These are phyloP conservation scores for Miltochrista miniata DNA, from an alignment of 2,888 invertebrate species.

Conservation along the genomic window DNA sequence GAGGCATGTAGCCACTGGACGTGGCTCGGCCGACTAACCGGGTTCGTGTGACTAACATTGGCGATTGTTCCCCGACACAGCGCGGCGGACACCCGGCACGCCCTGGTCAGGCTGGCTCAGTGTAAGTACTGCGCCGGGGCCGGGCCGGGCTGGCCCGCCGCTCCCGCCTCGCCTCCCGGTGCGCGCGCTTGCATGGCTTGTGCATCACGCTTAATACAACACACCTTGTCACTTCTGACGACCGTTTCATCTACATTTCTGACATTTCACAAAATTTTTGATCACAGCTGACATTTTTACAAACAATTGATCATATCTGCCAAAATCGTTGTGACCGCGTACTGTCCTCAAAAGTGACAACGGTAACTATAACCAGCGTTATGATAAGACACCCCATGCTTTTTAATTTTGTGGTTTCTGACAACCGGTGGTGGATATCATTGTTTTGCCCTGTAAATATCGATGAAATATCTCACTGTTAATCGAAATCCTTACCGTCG, in stretches of 20 bases:
- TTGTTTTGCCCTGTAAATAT: slow-evolving; percentile 14
- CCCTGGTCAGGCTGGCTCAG: slow-evolving; percentile 93
- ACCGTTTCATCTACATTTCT: background rate
- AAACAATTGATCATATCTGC: background rate
- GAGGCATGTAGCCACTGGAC: slow-evolving; percentile 5
- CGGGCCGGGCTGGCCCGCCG: no score
- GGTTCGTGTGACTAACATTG: slow-evolving; percentile 54
- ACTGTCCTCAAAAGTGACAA: slow-evolving; percentile 8
- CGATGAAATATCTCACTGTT: slow-evolving; percentile 12
- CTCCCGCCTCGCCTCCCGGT: slow-evolving; percentile 16
- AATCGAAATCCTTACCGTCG: slow-evolving; percentile 17
- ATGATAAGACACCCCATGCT: slow-evolving; percentile 23
- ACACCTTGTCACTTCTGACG: slow-evolving; percentile 28
- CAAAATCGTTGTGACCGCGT: background rate
- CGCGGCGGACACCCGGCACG: slow-evolving; percentile 90
- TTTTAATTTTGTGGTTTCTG: slow-evolving; percentile 19
- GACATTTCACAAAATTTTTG: background rate
- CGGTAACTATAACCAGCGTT: slow-evolving; percentile 14
- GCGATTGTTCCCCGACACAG: slow-evolving; percentile 63
- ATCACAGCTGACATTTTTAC: background rate
- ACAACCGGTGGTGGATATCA: slow-evolving; percentile 28
- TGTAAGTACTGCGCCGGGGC: slow-evolving; percentile 88
- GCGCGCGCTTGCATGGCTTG: slow-evolving; percentile 42
- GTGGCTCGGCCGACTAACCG: slow-evolving; percentile 8
- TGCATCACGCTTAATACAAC: slow-evolving; percentile 40